A percentile compares a stretch with the other conserved stretches of the same genome.
Evolutionary conservation across 1,140 invertebrate species (phyloP).

Genomic region (Hermetia illucens): DNA sequence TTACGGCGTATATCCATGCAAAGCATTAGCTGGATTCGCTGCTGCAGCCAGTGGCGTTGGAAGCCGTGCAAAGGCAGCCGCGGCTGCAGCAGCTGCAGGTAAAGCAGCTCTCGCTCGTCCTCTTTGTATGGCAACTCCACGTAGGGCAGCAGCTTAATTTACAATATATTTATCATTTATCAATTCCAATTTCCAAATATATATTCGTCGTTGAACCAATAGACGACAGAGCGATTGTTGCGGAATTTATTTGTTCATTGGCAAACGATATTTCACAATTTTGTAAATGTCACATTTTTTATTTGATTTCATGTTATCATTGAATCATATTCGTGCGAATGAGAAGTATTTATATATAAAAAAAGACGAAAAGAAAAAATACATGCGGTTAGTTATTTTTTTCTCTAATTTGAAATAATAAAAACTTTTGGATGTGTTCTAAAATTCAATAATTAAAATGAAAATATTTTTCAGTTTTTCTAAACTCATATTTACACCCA

Average conservation of each 20-base stretch:
- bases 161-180: slow-evolving; percentile 1
- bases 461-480: too few relatives aligned
- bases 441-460: too few relatives aligned
- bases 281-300: too few relatives aligned
- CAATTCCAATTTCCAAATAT: neutral
- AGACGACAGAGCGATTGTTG: neutral
- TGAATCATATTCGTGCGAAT: slow-evolving; percentile 16
- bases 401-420: neutral
- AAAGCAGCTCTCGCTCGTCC: slow-evolving; percentile 51
- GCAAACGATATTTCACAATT: neutral
- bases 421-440: neutral
- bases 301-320: too few relatives aligned
- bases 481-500: too few relatives aligned
- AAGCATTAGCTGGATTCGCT: slow-evolving; percentile 43
- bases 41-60: slow-evolving; percentile 38
- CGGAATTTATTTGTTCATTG: neutral
- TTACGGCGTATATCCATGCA: slow-evolving; percentile 74
- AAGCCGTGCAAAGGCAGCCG: slow-evolving; percentile 36
- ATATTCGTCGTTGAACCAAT: too few relatives aligned
- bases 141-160: slow-evolving; percentile 45
- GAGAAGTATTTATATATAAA: slow-evolving; percentile 9
- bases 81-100: slow-evolving; percentile 49
- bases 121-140: slow-evolving; percentile 53
- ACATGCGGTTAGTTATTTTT: slow-evolving; percentile 28
- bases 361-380: slow-evolving; percentile 28